These are phyloP conservation scores for Galemys pyrenaicus DNA, from an alignment of 2,113 vertebrate species.

Conservation along the genomic window DNA sequence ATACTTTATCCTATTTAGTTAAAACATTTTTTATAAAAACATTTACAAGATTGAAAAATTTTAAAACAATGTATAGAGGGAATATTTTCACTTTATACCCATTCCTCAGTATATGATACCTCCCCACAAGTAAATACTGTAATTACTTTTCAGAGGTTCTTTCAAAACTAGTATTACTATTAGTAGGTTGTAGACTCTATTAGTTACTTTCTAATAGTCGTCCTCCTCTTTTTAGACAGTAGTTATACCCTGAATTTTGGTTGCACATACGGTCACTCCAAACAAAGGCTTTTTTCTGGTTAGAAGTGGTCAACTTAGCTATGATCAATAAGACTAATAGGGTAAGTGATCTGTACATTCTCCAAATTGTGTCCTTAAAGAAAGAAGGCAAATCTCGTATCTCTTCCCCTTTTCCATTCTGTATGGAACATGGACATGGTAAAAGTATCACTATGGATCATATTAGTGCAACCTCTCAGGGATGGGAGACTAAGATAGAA, in stretches of 20 bases:
- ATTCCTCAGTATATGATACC: background rate
- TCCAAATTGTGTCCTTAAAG: background rate
- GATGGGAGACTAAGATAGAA: background rate
- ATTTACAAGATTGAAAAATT: background rate
- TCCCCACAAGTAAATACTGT: background rate
- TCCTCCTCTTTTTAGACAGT: background rate
- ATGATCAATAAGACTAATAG: background rate
- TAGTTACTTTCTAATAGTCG: background rate
- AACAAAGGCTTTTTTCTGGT: background rate
- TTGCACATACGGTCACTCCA: background rate
- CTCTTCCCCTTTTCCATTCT: background rate
- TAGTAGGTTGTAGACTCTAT: background rate
- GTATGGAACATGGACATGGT: background rate
- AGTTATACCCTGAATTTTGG: background rate
- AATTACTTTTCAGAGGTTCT: background rate
- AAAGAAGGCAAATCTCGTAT: background rate
- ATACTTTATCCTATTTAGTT: background rate
- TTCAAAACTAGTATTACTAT: background rate
- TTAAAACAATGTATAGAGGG: background rate
- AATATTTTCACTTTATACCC: background rate
- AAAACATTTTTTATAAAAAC: background rate
- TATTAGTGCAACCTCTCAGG: background rate
- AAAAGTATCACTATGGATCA: background rate
- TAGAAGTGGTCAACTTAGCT: background rate
- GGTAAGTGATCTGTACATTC: background rate